Evolutionary conservation across 2,888 invertebrate species (phyloP), one percentile per base, ranked within the genome.

Genomic region (Drosophila nigritarsus): DNA sequence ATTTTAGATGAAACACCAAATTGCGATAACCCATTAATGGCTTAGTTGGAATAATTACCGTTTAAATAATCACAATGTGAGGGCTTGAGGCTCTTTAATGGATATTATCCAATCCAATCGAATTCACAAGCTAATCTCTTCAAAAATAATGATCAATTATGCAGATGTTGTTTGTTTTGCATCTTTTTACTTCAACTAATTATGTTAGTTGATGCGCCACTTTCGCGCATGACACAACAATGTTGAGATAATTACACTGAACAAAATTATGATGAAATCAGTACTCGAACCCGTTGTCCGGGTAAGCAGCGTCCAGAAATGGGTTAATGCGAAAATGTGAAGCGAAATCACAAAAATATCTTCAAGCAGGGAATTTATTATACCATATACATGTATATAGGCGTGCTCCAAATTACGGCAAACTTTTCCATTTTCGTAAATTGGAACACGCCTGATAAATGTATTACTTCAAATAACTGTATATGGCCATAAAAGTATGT

Each of bases 341-440:
- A 38, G 7, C 27, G 54, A 54, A 54, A 27, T n/a, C 29, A 38
- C 29, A 29, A 55, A 56, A 40, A 40, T n/a, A 27, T 38, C n/a
- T 5, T 36, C 55, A 38, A 29, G 8, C 38, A 15, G 38, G 36
- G 18, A 27, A 36, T 54, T 54, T 29, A 8, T 20, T 45, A 15
- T 29, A 6, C 20, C 30, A 30, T 9, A 30, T 34, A 20, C 9
- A 20, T 8, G n/a, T n/a, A 34, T 15, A 53, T 2, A 20, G 53
- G 3, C 45, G 45, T 20, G 45, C 20, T 20, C 15, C 7, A 24
- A 24, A 15, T 45, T 15, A 20, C 20, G 8, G 20, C 3, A 8
- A 45, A 18, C 4, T 15, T 8, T 45, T 8, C 45, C 45, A 24
- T 24, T 15, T 15, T 15, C 7, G 3, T 13, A 20, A 45, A 45